These are phyloP conservation scores for Zele albiditarsus DNA, from an alignment of 2,888 invertebrate species.

Conservation along the genomic window DNA sequence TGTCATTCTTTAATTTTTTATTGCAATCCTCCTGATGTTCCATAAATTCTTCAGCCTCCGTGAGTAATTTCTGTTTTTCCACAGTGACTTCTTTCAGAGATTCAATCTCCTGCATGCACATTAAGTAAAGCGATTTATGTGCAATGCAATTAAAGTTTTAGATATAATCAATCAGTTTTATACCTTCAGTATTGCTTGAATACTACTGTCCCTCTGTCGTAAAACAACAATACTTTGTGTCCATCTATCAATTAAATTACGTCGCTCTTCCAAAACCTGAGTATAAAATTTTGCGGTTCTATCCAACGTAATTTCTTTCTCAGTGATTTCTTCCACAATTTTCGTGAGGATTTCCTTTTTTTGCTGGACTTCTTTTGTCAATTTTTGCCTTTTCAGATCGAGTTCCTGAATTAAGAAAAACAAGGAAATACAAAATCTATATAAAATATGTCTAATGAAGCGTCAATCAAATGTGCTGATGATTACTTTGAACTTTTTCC, in stretches of 20 bases:
- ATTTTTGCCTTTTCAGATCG: conserved; percentile 75
- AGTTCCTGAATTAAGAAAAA: conserved; percentile 67
- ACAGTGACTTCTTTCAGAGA: conserved; percentile 73
- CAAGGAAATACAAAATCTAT: conserved; percentile 10
- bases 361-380: conserved; percentile 73
- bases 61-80: conserved; percentile 74
- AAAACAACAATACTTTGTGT: conserved; percentile 81
- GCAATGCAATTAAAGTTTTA: conserved; percentile 2
- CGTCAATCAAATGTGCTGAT: conserved; percentile 22
- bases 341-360: conserved; percentile 73
- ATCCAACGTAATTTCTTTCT: conserved; percentile 76
- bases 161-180: conserved; percentile 56
- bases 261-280: conserved; percentile 79
- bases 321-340: conserved; percentile 74
- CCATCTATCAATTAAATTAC: conserved; percentile 83
- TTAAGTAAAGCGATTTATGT: neutral
- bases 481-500: conserved; percentile 78
- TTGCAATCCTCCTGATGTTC: conserved; percentile 78
- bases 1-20: conserved; percentile 72
- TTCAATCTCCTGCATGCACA: conserved; percentile 74
- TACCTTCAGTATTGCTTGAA: conserved; percentile 75
- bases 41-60: conserved; percentile 78
- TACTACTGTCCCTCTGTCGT: conserved; percentile 81
- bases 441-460: conserved; percentile 21
- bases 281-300: conserved; percentile 74